Evolutionary conservation across 2,888 invertebrate species (phyloP).

Genomic region (Herminia tarsipennalis): DNA sequence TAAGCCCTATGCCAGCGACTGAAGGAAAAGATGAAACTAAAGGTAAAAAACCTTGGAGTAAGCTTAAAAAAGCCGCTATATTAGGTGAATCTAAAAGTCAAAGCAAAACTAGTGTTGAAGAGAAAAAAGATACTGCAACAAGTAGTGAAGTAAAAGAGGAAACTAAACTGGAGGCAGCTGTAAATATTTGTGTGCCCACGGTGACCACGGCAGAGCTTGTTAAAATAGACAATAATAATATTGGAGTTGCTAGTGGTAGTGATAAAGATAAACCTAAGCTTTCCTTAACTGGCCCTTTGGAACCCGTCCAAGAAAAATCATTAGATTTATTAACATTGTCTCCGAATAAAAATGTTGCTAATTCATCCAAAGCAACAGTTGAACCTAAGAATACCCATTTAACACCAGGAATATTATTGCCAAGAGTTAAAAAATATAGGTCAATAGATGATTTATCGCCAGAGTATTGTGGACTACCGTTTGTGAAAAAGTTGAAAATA

Average conservation of each 20-base stretch:
- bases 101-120: slow-evolving; percentile 70
- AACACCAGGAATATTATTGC: slow-evolving; percentile 62
- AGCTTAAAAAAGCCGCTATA: slow-evolving; percentile 90
- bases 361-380: slow-evolving; percentile 48
- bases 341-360: slow-evolving; percentile 60
- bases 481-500: slow-evolving; percentile 95
- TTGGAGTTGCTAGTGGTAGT: slow-evolving; percentile 67
- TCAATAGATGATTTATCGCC: slow-evolving; percentile 95
- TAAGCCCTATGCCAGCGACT: slow-evolving; percentile 57
- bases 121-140: slow-evolving; percentile 60
- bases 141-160: slow-evolving; percentile 50
- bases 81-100: slow-evolving; percentile 81
- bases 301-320: slow-evolving; percentile 77
- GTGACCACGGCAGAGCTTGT: slow-evolving; percentile 79
- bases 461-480: slow-evolving; percentile 94
- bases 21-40: slow-evolving; percentile 70
- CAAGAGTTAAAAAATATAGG: slow-evolving; percentile 88
- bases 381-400: slow-evolving; percentile 51
- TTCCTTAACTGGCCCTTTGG: slow-evolving; percentile 75
- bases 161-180: slow-evolving; percentile 53
- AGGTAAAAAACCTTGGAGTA: slow-evolving; percentile 89
- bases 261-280: slow-evolving; percentile 74
- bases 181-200: slow-evolving; percentile 70
- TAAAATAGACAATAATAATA: slow-evolving; percentile 81
- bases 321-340: slow-evolving; percentile 77